Evolutionary conservation across 2,888 invertebrate genomes (phyloP).

Genomic region (Carabus problematicus): DNA sequence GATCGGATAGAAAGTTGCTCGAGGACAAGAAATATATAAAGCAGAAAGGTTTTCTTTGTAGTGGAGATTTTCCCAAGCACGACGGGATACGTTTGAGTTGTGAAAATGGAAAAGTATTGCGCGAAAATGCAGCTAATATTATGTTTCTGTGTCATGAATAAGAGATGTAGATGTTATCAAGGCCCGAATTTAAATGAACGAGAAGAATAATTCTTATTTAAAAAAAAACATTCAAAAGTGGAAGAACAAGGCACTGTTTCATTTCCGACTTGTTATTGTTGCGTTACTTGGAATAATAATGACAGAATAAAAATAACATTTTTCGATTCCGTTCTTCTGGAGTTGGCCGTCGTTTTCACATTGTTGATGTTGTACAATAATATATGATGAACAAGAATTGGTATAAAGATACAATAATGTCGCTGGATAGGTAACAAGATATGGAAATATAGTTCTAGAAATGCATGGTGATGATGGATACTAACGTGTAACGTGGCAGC

Average conservation of each 20-base stretch:
- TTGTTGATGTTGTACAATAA: too few species aligned
- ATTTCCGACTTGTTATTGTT: slow-evolving; percentile 16
- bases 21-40: slow-evolving; percentile 34
- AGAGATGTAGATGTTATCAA: slow-evolving; percentile 50
- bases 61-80: slow-evolving; percentile 25
- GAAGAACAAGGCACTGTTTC: slow-evolving; percentile 8
- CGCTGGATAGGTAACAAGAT: neutral
- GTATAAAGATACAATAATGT: neutral
- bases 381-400: neutral
- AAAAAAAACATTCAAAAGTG: slow-evolving; percentile 36
- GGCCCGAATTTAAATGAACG: slow-evolving; percentile 34
- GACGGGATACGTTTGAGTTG: slow-evolving; percentile 50
- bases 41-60: slow-evolving; percentile 38
- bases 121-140: slow-evolving; percentile 54
- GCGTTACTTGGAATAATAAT: slow-evolving; percentile 25
- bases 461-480: slow-evolving; percentile 9
- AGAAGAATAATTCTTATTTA: too few species aligned
- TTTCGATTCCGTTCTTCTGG: slow-evolving; percentile 4
- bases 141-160: slow-evolving; percentile 54
- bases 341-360: too few species aligned
- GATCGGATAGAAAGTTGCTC: slow-evolving; percentile 30
- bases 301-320: slow-evolving; percentile 11
- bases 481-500: slow-evolving; percentile 40
- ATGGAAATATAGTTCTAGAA: slow-evolving; percentile 7
- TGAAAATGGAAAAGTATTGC: slow-evolving; percentile 52